phyloP scores from a whole-genome alignment of 2,113 vertebrate genomes.

The Gallinago media region DNA sequence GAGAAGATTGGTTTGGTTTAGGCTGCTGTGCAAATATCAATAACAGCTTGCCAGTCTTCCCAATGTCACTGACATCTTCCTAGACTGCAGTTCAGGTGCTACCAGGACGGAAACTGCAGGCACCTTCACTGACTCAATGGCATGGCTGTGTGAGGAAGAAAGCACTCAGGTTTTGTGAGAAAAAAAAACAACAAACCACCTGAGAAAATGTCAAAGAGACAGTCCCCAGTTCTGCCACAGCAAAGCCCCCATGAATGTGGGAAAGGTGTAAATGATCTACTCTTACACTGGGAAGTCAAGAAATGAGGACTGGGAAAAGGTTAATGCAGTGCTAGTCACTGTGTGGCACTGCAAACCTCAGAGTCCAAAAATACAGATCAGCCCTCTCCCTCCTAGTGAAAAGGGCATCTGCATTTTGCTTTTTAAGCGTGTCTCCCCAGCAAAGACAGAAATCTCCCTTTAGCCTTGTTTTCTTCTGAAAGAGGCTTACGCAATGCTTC shows the following conservation, averaged over 20 bases:
- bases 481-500: background rate
- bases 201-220: background rate
- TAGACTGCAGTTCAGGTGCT: background rate
- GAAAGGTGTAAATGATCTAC: background rate
- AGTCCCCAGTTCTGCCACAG: background rate
- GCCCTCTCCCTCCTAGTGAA: background rate
- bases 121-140: background rate
- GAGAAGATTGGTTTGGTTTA: background rate
- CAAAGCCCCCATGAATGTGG: background rate
- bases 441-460: background rate
- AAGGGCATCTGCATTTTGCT: background rate
- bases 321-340: background rate
- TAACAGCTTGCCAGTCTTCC: background rate
- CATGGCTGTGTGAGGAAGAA: background rate
- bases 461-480: background rate
- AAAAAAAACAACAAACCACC: background rate
- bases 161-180: background rate
- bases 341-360: background rate
- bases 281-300: background rate
- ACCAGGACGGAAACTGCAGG: fast-evolving
- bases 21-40: background rate
- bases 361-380: background rate
- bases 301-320: background rate
- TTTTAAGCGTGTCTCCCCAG: background rate
- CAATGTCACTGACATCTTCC: too few species aligned